phyloP scores from a whole-genome alignment of 2,113 vertebrate genomes.

The Xiphophorus couchianus region DNA sequence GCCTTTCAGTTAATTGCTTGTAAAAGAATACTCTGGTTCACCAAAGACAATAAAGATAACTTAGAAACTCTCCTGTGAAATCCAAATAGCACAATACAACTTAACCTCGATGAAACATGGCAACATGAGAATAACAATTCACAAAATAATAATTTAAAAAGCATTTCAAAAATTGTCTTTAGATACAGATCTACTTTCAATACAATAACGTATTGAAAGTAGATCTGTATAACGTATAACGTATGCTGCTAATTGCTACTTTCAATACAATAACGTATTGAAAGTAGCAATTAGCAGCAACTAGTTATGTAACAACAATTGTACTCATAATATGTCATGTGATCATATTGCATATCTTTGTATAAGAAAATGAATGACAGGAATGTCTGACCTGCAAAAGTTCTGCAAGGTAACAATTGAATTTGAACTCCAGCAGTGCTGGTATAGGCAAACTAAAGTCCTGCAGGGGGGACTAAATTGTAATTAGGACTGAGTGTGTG shows the following conservation, averaged over 20 bases:
- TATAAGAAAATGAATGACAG: conserved; percentile 2
- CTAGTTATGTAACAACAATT: conserved; percentile 23
- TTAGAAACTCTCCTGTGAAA: neutral
- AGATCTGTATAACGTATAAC: too few species aligned
- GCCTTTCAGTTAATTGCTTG: conserved; percentile 20
- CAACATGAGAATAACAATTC: neutral
- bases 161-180: neutral
- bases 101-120: neutral
- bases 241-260: too few species aligned
- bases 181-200: neutral
- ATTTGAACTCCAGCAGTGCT: too few species aligned
- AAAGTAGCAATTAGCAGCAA: neutral
- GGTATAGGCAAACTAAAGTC: too few species aligned
- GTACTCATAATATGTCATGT: conserved; percentile 16
- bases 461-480: too few species aligned
- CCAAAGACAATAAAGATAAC: conserved; percentile 1
- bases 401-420: neutral
- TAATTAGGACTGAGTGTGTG: too few species aligned
- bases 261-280: neutral
- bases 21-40: neutral
- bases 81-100: neutral
- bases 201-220: neutral
- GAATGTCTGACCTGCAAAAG: conserved; percentile 4
- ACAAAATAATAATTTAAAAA: too few species aligned
- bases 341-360: conserved; percentile 7